These are phyloP conservation scores for Dendrocincla tyrannina DNA, from an alignment of 2,797 vertebrate genomes.

Conservation along the genomic window DNA sequence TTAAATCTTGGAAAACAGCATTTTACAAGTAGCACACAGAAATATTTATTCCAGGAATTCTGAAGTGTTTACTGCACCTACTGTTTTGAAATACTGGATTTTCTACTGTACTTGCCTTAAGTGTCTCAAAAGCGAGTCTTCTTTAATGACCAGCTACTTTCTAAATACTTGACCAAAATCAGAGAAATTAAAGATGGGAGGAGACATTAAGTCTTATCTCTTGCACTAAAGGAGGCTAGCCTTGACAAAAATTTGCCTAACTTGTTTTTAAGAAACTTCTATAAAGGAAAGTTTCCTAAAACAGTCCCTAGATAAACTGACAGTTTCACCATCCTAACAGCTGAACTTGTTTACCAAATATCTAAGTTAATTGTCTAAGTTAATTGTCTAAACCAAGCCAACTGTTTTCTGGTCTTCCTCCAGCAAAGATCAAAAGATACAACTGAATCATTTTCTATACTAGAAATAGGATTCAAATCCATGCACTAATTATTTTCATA, in stretches of 20 bases:
- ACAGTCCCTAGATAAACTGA: neutral
- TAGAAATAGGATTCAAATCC: neutral
- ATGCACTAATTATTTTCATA: neutral
- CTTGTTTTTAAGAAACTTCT: neutral
- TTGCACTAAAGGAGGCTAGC: neutral
- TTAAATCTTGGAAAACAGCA: neutral
- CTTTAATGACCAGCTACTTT: neutral
- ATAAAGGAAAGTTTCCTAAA: neutral
- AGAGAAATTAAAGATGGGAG: neutral
- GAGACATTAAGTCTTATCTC: neutral
- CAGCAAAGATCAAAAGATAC: conserved; percentile 6
- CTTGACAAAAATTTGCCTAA: neutral
- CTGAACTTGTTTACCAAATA: conserved; percentile 8
- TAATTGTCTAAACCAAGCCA: conserved; percentile 1
- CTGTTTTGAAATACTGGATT: neutral
- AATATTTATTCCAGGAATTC: neutral
- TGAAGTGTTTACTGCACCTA: neutral
- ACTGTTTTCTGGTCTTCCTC: neutral
- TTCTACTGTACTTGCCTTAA: neutral
- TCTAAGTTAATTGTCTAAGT: conserved; percentile 1
- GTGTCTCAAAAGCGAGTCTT: neutral
- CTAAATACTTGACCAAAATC: neutral
- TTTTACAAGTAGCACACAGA: neutral
- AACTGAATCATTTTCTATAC: neutral
- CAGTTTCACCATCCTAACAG: neutral